Evolutionary conservation across 2,113 vertebrate genomes (phyloP).

Genomic region (Tympanuchus pallidicinctus): DNA sequence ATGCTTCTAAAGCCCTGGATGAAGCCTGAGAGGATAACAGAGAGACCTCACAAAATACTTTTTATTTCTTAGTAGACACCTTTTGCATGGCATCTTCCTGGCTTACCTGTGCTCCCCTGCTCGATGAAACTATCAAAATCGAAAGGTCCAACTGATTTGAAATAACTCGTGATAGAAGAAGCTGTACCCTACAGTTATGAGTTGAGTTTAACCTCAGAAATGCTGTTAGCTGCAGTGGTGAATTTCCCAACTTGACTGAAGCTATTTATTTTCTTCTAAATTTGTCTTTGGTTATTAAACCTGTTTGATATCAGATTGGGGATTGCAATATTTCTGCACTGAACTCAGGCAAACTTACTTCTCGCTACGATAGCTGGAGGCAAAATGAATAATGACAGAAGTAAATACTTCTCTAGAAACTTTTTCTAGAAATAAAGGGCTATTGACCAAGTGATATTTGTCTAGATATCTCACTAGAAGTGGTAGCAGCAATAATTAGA

Average conservation of each 20-base stretch:
- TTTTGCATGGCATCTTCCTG: neutral
- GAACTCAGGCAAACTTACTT: neutral
- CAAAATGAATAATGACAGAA: neutral
- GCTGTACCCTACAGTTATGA: neutral
- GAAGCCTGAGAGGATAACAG: neutral
- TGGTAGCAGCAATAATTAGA: neutral
- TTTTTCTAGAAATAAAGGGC: neutral
- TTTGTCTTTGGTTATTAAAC: conserved; percentile 3
- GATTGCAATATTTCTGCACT: neutral
- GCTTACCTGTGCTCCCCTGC: neutral
- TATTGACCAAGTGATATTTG: neutral
- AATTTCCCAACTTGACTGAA: neutral
- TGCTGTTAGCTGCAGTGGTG: neutral
- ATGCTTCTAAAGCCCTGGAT: neutral
- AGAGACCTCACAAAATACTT: neutral
- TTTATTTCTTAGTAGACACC: neutral
- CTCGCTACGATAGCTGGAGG: neutral
- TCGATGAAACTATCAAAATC: neutral
- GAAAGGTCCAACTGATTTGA: neutral
- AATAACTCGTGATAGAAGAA: neutral
- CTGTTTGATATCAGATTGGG: neutral
- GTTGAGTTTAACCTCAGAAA: neutral
- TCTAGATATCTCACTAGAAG: neutral
- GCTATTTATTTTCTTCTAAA: neutral
- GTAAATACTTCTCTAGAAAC: neutral